Base-by-base conservation (phyloP, 2,113 vertebrate species). In the Nyctereutes procyonoides region DNA sequence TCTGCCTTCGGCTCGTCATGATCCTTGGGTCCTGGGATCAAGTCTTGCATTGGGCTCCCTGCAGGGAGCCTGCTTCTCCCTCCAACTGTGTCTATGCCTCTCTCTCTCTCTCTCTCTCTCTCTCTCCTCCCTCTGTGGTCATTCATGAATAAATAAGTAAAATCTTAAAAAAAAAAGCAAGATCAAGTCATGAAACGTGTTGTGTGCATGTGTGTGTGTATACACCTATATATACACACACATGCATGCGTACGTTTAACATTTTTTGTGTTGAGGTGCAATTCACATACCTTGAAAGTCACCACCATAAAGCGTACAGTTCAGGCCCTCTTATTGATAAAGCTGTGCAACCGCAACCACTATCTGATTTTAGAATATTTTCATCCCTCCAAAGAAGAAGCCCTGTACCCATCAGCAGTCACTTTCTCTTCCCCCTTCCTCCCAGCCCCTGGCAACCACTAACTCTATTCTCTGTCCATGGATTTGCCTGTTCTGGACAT, bases 361-460 rank as follows among this genome's bases (percentile, higher is more conserved):
- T 56, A 3, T 90, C 51, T 79, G 38, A 84, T 62, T 85, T 92
- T 77, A 24, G 62, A 90, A 15, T n/a, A 65, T 28, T 95, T 74
- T 91, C 71, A 24, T 84, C 53, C 3, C 3, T 30, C 11, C 7
- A 0, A 0, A 2, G 30, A 56, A 77, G 88, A 58, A 73, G n/a
- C 48, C 13, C 1, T 8, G 5, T 65, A 2, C 5, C 48, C 24
- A 28, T 30, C 32, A 67, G 2, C 53, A 43, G 15, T 62, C 60
- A 16, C 5, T 88, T 17, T 8, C 3, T 2, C 0, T 10, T 20
- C 19, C 58, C 20, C 3, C 14, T 19, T 16, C n/a, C 16, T 3
- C 0, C 12, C 1, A 8, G 13, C 7, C 30, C 26, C 43, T 43
- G 30, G 10, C 22, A 22, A 0, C 69, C 43, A 0, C 32, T 48